phyloP scores from a whole-genome alignment of 2,113 vertebrate genomes.

The Syngnathoides biaculeatus region DNA sequence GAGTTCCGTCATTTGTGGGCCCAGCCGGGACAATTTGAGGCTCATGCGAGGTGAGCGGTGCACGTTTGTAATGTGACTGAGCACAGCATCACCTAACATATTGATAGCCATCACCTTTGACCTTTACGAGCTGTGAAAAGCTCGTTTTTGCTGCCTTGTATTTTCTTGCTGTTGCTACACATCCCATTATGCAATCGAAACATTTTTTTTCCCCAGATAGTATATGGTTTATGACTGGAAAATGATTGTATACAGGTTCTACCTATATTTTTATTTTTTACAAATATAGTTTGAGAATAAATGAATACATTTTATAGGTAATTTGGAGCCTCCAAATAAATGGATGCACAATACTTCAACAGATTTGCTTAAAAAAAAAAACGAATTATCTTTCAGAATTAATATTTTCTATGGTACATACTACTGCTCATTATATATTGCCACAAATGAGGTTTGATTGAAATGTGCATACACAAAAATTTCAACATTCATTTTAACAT shows the following conservation, averaged over 20 bases:
- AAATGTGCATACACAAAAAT: neutral
- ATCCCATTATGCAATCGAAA: neutral
- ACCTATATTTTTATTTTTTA: neutral
- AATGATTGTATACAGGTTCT: neutral
- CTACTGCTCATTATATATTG: neutral
- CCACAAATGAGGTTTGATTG: neutral
- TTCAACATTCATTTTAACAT: too few relatives aligned
- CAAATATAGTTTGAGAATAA: neutral
- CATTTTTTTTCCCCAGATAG: neutral
- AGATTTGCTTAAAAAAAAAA: neutral
- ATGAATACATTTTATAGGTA: neutral
- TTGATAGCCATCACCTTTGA: neutral
- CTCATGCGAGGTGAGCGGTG: neutral
- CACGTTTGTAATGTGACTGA: neutral
- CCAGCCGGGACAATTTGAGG: neutral
- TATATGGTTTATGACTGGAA: neutral
- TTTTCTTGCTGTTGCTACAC: neutral
- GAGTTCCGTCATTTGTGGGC: neutral
- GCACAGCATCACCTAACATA: neutral
- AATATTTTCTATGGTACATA: neutral
- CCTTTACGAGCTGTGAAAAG: neutral
- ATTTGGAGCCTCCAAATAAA: neutral
- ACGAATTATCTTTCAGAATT: neutral
- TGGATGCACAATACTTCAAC: neutral
- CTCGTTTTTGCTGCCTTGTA: neutral